Evolutionary conservation across 1,140 invertebrate genomes (phyloP).

Genomic region (Tribolium madens): DNA sequence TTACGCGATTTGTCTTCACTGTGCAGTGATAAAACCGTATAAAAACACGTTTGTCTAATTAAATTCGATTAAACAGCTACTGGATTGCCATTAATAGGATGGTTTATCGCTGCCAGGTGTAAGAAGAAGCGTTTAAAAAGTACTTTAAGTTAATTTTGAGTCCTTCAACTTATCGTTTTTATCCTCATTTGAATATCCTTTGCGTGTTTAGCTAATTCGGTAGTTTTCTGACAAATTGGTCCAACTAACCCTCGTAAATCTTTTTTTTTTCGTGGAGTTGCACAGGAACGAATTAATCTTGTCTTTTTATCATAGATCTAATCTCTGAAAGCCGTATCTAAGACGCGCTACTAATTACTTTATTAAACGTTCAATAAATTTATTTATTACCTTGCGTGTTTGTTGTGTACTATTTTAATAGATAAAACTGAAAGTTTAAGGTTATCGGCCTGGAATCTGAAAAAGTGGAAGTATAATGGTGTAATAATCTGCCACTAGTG

Average conservation of each 20-base stretch:
- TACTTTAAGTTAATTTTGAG: neutral
- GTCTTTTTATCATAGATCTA: neutral
- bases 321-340: neutral
- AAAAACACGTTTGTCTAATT: slow-evolving; percentile 29
- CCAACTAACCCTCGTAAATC: neutral
- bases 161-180: neutral
- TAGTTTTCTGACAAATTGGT: neutral
- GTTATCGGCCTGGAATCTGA: neutral
- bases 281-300: slow-evolving; percentile 17
- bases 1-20: slow-evolving; percentile 16
- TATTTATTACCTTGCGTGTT: slow-evolving; percentile 23
- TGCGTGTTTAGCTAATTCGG: neutral
- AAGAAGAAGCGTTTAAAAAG: neutral
- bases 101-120: neutral
- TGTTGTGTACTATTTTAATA: neutral
- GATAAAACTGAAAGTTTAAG: neutral
- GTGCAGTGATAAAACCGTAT: neutral
- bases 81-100: slow-evolving; percentile 4
- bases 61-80: slow-evolving; percentile 21
- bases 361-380: slow-evolving; percentile 13
- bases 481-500: neutral
- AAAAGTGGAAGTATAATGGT: neutral
- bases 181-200: neutral
- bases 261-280: neutral
- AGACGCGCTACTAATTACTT: slow-evolving; percentile 19